A percentile compares a stretch with the other conserved stretches of the same genome.
Evolutionary conservation across 1,140 invertebrate genomes (phyloP).

Genomic region (Heterodera schachtii): DNA sequence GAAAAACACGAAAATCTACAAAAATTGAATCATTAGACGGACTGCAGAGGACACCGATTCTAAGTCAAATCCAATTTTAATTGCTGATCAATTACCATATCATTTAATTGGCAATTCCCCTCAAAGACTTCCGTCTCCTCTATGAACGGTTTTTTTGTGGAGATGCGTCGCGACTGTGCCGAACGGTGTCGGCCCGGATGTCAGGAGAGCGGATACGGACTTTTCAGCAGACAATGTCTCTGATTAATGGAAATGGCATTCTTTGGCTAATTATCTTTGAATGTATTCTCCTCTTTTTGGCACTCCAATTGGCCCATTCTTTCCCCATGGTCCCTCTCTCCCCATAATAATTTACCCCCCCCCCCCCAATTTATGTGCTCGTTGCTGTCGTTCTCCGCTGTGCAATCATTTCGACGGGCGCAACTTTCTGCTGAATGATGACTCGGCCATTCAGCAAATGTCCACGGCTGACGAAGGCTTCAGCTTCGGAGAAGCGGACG

Average conservation of each 20-base stretch:
- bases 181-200: conserved; percentile 27
- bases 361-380: conserved; percentile 18
- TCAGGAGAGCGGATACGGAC: conserved; percentile 33
- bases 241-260: neutral
- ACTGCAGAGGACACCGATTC: too few relatives aligned
- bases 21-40: too few relatives aligned
- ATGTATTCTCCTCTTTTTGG: too few relatives aligned
- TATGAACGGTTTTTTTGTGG: conserved; percentile 33
- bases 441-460: conserved; percentile 4
- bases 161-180: conserved; percentile 31
- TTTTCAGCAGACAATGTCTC: conserved; percentile 22
- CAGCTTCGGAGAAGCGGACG: neutral
- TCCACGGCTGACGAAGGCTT: neutral
- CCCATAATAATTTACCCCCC: neutral
- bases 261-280: too few relatives aligned
- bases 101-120: neutral
- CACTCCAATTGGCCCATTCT: too few relatives aligned
- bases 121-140: conserved; percentile 26
- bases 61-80: too few relatives aligned
- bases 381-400: conserved; percentile 29
- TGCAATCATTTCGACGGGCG: conserved; percentile 34
- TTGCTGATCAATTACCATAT: neutral
- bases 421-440: conserved; percentile 18
- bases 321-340: neutral
- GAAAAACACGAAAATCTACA: neutral